These are phyloP conservation scores for Scolopax rusticola DNA, from an alignment of 2,797 vertebrate species.

Conservation along the genomic window DNA sequence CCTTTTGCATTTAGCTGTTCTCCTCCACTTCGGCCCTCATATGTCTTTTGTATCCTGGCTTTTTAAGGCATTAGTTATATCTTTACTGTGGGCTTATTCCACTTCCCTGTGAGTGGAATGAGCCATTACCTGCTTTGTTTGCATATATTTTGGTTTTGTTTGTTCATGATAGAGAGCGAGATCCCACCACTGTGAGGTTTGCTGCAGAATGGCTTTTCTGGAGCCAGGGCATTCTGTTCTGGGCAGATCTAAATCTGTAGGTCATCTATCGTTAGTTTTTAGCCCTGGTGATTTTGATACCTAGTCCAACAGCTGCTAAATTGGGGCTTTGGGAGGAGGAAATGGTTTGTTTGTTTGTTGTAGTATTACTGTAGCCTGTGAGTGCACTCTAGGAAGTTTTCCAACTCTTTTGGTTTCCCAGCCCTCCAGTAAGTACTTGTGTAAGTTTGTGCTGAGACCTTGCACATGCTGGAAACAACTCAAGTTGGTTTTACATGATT, in stretches of 20 bases:
- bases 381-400: not conserved
- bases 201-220: not conserved
- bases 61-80: not conserved
- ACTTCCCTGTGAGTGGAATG: fast-evolving
- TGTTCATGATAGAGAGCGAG: not conserved
- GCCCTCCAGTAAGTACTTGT: not conserved
- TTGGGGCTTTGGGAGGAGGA: not conserved
- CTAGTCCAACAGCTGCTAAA: not conserved
- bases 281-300: not conserved
- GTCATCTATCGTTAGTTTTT: not conserved
- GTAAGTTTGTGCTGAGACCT: not conserved
- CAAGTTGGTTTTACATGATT: not conserved
- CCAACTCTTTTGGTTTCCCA: not conserved
- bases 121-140: not conserved
- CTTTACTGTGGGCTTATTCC: not conserved
- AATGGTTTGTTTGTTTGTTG: not conserved
- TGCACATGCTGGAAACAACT: not conserved
- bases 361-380: not conserved
- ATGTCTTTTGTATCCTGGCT: not conserved
- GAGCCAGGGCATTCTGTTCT: not conserved
- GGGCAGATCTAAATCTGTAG: not conserved
- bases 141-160: not conserved
- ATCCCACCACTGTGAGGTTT: not conserved
- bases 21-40: not conserved
- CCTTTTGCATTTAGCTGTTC: not conserved